Evolutionary conservation across 2,113 vertebrate species (phyloP).

Genomic region (Mobula birostris): DNA sequence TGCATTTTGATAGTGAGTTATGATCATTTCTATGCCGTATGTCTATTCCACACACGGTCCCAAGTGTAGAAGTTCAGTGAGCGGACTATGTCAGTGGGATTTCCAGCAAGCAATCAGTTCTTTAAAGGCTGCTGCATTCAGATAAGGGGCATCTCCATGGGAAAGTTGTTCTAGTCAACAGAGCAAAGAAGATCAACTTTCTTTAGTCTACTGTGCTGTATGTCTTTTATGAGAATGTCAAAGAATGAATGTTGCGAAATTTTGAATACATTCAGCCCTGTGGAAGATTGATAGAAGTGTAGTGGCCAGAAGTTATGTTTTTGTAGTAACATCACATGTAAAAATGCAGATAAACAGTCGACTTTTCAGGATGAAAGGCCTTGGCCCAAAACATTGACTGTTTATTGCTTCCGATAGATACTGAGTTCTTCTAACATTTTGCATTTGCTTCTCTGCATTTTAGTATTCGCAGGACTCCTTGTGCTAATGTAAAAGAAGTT

Average conservation of each 20-base stretch:
- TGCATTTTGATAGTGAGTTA: not conserved
- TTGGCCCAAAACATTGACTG: too few relatives aligned
- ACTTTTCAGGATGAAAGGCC: too few relatives aligned
- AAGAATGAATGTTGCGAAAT: too few relatives aligned
- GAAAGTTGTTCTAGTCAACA: not conserved
- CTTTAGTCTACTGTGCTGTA: not conserved
- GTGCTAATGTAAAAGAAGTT: too few relatives aligned
- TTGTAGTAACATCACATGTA: not conserved
- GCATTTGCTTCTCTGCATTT: too few relatives aligned
- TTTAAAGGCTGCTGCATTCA: not conserved
- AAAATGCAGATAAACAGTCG: not conserved
- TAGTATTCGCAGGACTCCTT: too few relatives aligned
- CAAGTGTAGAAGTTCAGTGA: not conserved
- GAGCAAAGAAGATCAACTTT: not conserved
- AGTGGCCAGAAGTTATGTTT: not conserved
- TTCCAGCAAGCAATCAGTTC: not conserved
- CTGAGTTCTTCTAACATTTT: too few relatives aligned
- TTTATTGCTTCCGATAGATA: too few relatives aligned
- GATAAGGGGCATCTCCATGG: not conserved
- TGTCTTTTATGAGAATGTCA: not conserved
- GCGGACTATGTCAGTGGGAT: not conserved
- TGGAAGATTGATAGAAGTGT: not conserved
- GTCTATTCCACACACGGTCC: not conserved
- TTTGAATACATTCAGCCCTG: not conserved
- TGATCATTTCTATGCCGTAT: not conserved